Conservation (phyloP, 2,888 invertebrate genomes). For the Nebria brevicollis region DNA sequence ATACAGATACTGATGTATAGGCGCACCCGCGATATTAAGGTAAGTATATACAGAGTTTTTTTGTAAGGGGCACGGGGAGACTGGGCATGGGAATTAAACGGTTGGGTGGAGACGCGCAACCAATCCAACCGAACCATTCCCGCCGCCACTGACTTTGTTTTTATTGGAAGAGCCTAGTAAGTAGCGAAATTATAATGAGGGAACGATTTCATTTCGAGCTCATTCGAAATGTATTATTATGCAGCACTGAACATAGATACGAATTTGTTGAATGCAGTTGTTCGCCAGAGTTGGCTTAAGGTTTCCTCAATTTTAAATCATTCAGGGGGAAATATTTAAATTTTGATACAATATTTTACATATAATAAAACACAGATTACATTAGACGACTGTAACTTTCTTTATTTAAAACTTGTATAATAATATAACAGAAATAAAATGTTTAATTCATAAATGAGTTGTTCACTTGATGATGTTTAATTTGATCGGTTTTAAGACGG, state of each 20-base stretch:
- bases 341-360: too few species aligned
- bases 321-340: too few species aligned
- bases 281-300: neutral
- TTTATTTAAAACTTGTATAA: too few species aligned
- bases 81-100: conserved; percentile 4
- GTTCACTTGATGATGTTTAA: too few species aligned
- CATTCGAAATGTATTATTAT: conserved; percentile 29
- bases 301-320: neutral
- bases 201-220: conserved; percentile 39
- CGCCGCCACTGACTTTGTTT: conserved; percentile 24
- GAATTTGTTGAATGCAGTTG: conserved; percentile 32
- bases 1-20: neutral
- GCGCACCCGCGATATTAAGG: conserved; percentile 1
- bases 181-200: conserved; percentile 26
- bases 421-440: too few species aligned
- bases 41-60: neutral
- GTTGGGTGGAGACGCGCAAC: conserved; percentile 11
- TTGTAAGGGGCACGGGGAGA: conserved; percentile 10
- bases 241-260: conserved; percentile 25
- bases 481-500: too few species aligned
- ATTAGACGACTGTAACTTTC: too few species aligned
- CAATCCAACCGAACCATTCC: conserved; percentile 3
- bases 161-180: conserved; percentile 30
- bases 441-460: too few species aligned
- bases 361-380: too few species aligned